Base-by-base conservation (phyloP, 1,140 invertebrate genomes). In the Cydia pomonella region DNA sequence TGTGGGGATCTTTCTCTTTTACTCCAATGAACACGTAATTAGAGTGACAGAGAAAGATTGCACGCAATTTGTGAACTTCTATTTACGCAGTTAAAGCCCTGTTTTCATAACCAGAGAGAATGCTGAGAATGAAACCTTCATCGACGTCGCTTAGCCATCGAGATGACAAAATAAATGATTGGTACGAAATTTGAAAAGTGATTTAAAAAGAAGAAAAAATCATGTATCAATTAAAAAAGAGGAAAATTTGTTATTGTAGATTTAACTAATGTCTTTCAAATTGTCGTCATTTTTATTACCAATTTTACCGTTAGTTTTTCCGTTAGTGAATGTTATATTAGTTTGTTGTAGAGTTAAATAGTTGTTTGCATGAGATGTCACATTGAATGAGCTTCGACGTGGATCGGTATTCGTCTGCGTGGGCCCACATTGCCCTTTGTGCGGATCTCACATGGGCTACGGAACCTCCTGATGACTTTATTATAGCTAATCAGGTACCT, bases 331-430 rank as follows among this genome's bases (percentile, higher is more conserved):
- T 87, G 86, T 86, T 87, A 85, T 89, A 90, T 88, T 91, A 88
- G 77, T 87, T 86, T 87, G 76, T 89, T 87, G 87, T 89, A 84
- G 86, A 89, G 79, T 86, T 86, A 87, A 84, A 87, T 92, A 85
- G 84, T 87, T 89, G 81, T 88, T 85, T 85, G 84, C 76, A 80
- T 90, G 88, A 86, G 75, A 89, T 92, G 91, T 87, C 86, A 91
- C 91, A 90, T 92, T 92, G 91, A 92, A 92, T 92, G 91, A 92
- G 80, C 90, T 90, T 90, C 90, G 88, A 92, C 80, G 88, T 90
- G 88, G 90, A 91, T 89, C 90, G 89, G 75, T 87, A 88, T 76
- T 87, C 87, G 82, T 87, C 89, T 84, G 84, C 90, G 79, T 92
- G 91, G 91, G 91, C 90, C 85, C 88, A 90, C 78, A 86, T 91